Evolutionary conservation across 1,140 invertebrate genomes (phyloP), one percentile per base, ranked within the genome.

Genomic region (Pseudomyrmex gracilis): DNA sequence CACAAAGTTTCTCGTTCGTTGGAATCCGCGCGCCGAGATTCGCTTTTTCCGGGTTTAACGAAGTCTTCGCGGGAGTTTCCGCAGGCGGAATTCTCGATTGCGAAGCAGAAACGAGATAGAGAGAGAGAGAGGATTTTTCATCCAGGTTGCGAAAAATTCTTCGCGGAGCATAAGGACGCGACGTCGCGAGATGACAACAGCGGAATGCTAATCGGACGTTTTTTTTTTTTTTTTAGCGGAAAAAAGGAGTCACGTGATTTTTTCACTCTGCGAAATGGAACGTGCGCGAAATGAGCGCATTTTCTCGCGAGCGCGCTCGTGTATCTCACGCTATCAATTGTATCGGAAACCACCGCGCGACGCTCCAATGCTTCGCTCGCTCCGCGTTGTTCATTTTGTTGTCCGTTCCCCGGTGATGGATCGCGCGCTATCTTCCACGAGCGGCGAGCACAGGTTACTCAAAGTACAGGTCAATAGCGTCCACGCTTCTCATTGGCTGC

Each of bases 91-190:
- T 73, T 84, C 70, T 51, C 74, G 82, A 84, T 76, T 66, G 58
- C 64, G n/a, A 49, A 43, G 34, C 51, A 22, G 68, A 57, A 51
- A n/a, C 4, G 55, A 60, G 53, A 51, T 53, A 34, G 34, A 34
- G 24, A 34, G 24, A 34, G 5, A 34, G 70, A 57, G 63, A 87
- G 83, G 66, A 83, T 87, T 87, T 87, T 88, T 88, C 77, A 88
- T 87, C 17, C 66, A 51, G 2, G 43, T 15, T 47, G 55, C 55
- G 49, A 61, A 77, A 45, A 83, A 45, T 63, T 43, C 58, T 10
- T n/a, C 34, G 34, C 34, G 82, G 17, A 17, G 17, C 49, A 45
- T 47, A 53, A 63, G 73, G 58, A 7, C 5, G 58, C 73, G n/a
- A n/a, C 58, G 8, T 34, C 45, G 49, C 20, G 4, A 12, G 20